These are phyloP conservation scores for Rotaria sp. DNA, from an alignment of 2,888 invertebrate genomes.

Conservation along the genomic window DNA sequence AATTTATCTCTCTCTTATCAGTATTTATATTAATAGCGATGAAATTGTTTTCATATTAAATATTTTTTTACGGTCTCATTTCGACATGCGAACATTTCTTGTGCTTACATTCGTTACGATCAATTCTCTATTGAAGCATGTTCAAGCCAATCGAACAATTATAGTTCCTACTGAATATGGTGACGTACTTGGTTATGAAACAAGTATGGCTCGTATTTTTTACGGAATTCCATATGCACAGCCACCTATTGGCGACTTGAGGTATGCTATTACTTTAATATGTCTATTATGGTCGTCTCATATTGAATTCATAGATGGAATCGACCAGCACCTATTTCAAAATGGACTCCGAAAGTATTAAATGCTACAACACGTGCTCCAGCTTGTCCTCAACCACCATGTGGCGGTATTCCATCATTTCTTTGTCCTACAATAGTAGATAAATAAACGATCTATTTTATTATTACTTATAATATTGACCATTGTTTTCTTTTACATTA, in stretches of 20 bases:
- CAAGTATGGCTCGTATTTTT: background rate
- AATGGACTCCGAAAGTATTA: conserved; percentile 44
- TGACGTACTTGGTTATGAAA: conserved; percentile 16
- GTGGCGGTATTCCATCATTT: conserved; percentile 40
- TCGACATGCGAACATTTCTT: background rate
- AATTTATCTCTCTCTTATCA: too few species aligned
- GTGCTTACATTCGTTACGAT: background rate
- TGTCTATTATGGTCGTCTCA: too few species aligned
- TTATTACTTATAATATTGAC: background rate
- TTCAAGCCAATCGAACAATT: background rate
- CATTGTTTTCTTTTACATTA: background rate
- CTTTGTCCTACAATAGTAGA: background rate
- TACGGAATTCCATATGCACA: background rate
- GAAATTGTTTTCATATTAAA: too few species aligned
- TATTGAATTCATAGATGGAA: conserved; percentile 39
- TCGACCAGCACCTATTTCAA: conserved; percentile 42
- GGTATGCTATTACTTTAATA: background rate
- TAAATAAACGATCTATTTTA: background rate
- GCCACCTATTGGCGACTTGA: background rate
- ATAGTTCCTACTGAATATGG: background rate
- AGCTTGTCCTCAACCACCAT: conserved; percentile 47
- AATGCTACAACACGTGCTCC: conserved; percentile 45
- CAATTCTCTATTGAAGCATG: background rate
- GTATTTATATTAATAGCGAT: too few species aligned
- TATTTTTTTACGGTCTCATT: too few species aligned